Base-by-base conservation (phyloP, 30 jellyfish, hydroid and myxozoan genomes). In the Aurelia aurita region DNA sequence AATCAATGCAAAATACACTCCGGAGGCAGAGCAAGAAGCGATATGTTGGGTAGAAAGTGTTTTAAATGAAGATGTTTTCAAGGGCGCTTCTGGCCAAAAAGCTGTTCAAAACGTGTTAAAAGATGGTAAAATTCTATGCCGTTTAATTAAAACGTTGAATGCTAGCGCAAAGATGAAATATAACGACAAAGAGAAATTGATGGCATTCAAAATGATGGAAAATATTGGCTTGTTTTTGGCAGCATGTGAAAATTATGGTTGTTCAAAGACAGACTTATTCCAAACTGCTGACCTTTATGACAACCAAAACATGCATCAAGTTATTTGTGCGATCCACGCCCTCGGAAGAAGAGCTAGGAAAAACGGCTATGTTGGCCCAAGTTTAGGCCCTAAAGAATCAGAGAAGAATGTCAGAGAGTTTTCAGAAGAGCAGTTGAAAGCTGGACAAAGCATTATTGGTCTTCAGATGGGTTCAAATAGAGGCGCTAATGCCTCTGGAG, bases 281-380 rank as follows among this genome's bases (percentile, higher is more conserved):
- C 99, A 95, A 72, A 82, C 98, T 57, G 93, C 90, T 15, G 97
- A 95, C 65, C 82, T 95, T 16, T 80, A 82, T 26, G 99, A 95
- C 29, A 80, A 80, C 32, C 97, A 88, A 79, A 95, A 95, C 89
- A 95, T 95, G 99, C 86, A 63, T 47, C 98, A 96, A 58, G 99
- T 95, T 20, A 81, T 95, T 51, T 86, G 87, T 54, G 96, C 97
- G 3, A 74, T 95, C 31, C 97, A 87, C 67, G 98, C 99, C 26
- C 87, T 95, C 9, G 99, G 99, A 27, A 65, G 99, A 72, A 84
- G 76, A 49, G 98, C 97, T 5, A 58, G 78, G 57, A 34, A 43
- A 1, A 70, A 74, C 2, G 96, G 96, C 20, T 91, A 22, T 65
- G 59, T 70, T 18, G 98, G 95, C 44, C 97, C 97, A 19, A 23